Evolutionary conservation across 2,113 vertebrate species (phyloP), one percentile per base, ranked within the genome.

Genomic region (Pholis gunnellus): DNA sequence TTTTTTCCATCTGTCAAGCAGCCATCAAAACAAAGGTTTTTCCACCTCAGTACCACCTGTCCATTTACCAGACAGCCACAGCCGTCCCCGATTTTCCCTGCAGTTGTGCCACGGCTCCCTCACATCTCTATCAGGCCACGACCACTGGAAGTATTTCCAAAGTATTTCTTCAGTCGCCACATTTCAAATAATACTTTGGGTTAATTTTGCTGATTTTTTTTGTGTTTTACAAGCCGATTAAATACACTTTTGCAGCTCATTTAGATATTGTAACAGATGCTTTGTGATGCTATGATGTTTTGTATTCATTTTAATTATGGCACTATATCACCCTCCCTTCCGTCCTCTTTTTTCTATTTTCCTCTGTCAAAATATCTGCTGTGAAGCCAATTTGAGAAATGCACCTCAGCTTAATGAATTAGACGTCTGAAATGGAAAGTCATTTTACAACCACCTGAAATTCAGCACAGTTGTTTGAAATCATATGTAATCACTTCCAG

Each of bases 371-470:
- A 46, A 48, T 36, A 5, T 60, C 65, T 20, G 14, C 76, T 27
- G 13, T 27, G 31, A 70, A 60, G n/a, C n/a, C 11, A n/a, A 54
- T 79, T 42, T 17, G 8, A 31, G 6, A 64, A 69, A 81, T 50
- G 1, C 18, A 15, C 64, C 40, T 61, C 22, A 52, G 17, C 15
- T 59, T 10, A 36, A 56, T 29, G 17, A 54, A 48, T 22, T 15
- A 38, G 50, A 27, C 34, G 27, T 36, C 31, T 59, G 38, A 27
- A 48, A 67, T 66, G 40, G 18, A 14, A 69, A 68, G 64, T 52
- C 0, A 46, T 76, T 61, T 61, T 36, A 69, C 40, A 69, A 63
- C 63, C 36, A 59, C 52, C 60, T 34, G 9, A 44, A 38, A 60
- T 66, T 61, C 9, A 25, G 61, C 1, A 5, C 5, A 60, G 9